phyloP scores from a whole-genome alignment of 2,888 invertebrate species.

The Terebella lapidaria region DNA sequence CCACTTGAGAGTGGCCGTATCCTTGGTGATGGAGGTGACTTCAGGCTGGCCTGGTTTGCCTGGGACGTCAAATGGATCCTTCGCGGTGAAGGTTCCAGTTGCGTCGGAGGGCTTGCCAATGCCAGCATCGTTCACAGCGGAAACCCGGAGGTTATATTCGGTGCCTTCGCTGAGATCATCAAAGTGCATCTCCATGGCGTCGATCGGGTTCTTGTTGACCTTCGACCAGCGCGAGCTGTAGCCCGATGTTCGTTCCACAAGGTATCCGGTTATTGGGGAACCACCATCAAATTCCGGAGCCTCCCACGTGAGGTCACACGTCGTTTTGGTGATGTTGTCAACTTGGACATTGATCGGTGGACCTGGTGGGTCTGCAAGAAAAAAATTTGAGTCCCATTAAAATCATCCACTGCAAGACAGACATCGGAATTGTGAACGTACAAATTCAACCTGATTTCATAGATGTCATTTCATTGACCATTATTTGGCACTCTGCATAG shows the following conservation, averaged over 20 bases:
- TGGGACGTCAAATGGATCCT: conserved; percentile 37
- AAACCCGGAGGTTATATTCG: conserved; percentile 48
- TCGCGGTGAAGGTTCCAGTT: conserved; percentile 28
- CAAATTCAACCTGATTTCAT: too few relatives aligned
- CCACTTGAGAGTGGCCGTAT: conserved; percentile 39
- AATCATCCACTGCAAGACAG: too few relatives aligned
- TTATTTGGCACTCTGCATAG: too few relatives aligned
- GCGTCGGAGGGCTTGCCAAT: conserved; percentile 39
- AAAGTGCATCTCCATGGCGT: conserved; percentile 21
- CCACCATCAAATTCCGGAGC: conserved; percentile 54
- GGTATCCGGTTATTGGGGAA: conserved; percentile 43
- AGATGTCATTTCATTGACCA: too few relatives aligned
- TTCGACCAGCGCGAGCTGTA: conserved; percentile 38
- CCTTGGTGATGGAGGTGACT: conserved; percentile 12
- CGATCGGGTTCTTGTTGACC: conserved; percentile 28
- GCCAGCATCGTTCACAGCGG: conserved; percentile 48
- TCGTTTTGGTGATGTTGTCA: conserved; percentile 34
- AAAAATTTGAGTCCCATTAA: not conserved
- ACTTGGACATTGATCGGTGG: conserved; percentile 37
- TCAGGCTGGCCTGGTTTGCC: conserved; percentile 29
- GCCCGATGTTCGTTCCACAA: conserved; percentile 41
- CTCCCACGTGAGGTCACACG: conserved; percentile 49
- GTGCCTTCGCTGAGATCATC: conserved; percentile 42
- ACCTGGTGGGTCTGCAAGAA: conserved; percentile 38
- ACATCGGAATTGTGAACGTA: too few relatives aligned